Evolutionary conservation across 2,113 vertebrate species (phyloP), one percentile per base, ranked within the genome.

Genomic region (Kryptolebias marmoratus): DNA sequence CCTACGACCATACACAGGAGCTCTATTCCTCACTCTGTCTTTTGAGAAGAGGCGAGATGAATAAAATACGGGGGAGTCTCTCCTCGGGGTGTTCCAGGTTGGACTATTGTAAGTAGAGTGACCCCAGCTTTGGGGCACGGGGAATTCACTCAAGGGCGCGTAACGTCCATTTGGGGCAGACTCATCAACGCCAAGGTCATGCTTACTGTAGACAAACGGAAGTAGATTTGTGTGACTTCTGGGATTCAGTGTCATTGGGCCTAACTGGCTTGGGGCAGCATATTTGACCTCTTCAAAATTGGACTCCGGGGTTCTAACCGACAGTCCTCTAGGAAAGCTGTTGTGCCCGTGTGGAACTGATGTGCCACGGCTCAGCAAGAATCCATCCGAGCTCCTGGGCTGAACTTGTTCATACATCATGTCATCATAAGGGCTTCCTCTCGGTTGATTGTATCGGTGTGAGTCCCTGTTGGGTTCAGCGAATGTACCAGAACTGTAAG

Each of bases 251-350:
- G 63, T 52, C 62, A 68, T 68, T 75, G 61, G 64, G 74, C 81
- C 72, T 56, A 58, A 39, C 48, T 6, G 49, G 76, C 76, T 48
- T 16, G 61, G 75, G 61, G 65, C 80, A 85, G 57, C 71, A 64
- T 52, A 82, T 45, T 76, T 81, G 79, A 89, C 85, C 79, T 64
- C 68, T 31, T 82, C 70, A 79, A 77, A 77, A 79, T 68, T 30
- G 22, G 79, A 64, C 73, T 47, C 28, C 11, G 1, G 71, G 68
- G 68, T 57, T 71, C 60, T 48, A 42, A 60, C 39, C 0, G 11
- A 52, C 39, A 28, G 64, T 59, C 70, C 80, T 79, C 66, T 74
- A 48, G 82, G 79, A 79, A 64, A 47, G 53, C 28, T 4, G 28
- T 32, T 2, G 56, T 69, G 54, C 7, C 63, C 32, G 42, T 30